These are phyloP conservation scores for Sesia bembeciformis DNA, from an alignment of 2,888 invertebrate species.

Conservation along the genomic window DNA sequence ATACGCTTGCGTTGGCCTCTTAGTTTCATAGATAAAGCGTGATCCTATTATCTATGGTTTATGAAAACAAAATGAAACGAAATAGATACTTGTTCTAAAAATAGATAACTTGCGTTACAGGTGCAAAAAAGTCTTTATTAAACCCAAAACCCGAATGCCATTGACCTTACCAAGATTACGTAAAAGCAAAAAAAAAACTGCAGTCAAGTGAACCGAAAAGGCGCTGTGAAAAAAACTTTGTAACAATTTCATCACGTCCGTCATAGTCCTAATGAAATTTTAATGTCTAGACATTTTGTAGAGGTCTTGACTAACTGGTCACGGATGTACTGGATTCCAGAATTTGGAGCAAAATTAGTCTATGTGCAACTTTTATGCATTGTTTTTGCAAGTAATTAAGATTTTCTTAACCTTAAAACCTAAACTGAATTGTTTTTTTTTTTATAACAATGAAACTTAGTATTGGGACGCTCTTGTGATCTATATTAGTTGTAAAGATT, in stretches of 20 bases:
- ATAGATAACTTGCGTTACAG: too few relatives aligned
- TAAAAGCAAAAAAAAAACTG: neutral
- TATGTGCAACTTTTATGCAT: neutral
- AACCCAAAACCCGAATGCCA: neutral
- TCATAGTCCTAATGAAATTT: constrained; percentile 1
- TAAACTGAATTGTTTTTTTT: too few relatives aligned
- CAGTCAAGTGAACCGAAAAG: neutral
- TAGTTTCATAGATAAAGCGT: too few relatives aligned
- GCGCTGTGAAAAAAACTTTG: neutral
- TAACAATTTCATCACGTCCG: neutral
- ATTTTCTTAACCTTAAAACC: too few relatives aligned
- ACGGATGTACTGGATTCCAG: neutral
- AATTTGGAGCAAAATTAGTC: neutral
- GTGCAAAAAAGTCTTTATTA: neutral
- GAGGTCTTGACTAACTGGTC: neutral
- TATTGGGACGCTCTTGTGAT: too few relatives aligned
- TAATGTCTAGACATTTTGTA: constrained; percentile 2
- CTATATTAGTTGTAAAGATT: too few relatives aligned
- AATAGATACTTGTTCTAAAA: too few relatives aligned
- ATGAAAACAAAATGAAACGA: too few relatives aligned
- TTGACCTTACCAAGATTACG: neutral
- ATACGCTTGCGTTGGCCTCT: too few relatives aligned
- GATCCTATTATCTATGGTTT: too few relatives aligned
- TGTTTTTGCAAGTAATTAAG: neutral
- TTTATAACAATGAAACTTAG: too few relatives aligned